Evolutionary conservation across 35 echinoderm and acorn worm species (phyloP).

Genomic region (Heliocidaris tuberculata): DNA sequence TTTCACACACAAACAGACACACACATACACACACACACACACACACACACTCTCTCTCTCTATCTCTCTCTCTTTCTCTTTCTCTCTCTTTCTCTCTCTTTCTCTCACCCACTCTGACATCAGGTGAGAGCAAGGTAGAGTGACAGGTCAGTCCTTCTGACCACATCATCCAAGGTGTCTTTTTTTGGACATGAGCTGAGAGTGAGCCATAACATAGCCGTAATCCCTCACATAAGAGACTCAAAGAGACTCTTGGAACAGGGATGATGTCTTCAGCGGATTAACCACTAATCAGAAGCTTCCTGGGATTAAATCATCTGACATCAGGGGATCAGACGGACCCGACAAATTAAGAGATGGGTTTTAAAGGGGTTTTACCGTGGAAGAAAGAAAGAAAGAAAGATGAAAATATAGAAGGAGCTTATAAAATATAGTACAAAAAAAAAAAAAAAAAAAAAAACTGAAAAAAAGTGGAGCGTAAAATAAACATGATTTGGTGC

Average conservation of each 20-base stretch:
- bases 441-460: background rate
- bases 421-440: background rate
- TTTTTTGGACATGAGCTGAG: background rate
- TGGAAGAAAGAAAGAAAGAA: background rate
- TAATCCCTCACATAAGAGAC: background rate
- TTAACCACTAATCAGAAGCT: background rate
- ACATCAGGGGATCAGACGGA: background rate
- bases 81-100: too few relatives aligned
- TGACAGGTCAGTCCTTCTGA: background rate
- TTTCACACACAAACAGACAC: too few relatives aligned
- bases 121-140: background rate
- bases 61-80: too few relatives aligned
- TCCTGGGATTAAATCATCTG: background rate
- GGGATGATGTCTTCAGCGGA: background rate
- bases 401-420: background rate
- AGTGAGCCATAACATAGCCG: background rate
- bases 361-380: background rate
- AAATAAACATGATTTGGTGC: too few relatives aligned
- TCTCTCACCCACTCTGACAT: too few relatives aligned
- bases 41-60: too few relatives aligned
- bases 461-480: background rate
- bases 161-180: background rate
- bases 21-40: too few relatives aligned
- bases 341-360: background rate
- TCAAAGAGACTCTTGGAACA: background rate